Conservation (phyloP, 2,113 vertebrate species). For the Cephalopterus ornatus region DNA sequence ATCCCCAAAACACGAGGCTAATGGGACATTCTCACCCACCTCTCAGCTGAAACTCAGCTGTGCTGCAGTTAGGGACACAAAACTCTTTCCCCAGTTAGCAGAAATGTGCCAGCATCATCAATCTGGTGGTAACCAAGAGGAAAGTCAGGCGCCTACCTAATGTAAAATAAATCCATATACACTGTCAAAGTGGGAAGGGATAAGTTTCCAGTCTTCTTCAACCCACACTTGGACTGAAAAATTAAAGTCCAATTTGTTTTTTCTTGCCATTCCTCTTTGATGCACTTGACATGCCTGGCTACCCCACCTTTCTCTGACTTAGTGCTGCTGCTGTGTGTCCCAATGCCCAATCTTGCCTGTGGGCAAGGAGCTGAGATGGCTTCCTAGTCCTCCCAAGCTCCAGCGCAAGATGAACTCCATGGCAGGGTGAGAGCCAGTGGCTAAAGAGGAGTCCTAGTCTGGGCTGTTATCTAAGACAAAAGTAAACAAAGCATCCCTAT, state of each 20-base stretch:
- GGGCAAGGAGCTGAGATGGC: too few relatives aligned
- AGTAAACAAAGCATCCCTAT: background rate
- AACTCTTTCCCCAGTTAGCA: background rate
- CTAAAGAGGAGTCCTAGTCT: background rate
- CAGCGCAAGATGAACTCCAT: fast-evolving
- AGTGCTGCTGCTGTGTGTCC: too few relatives aligned
- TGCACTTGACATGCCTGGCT: background rate
- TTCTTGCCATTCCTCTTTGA: background rate
- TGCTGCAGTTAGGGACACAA: background rate
- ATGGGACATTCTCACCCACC: fast-evolving
- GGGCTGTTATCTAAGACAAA: background rate
- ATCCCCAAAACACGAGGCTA: background rate
- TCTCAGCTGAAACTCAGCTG: fast-evolving
- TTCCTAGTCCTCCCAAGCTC: background rate
- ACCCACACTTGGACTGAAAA: background rate
- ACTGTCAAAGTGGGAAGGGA: background rate
- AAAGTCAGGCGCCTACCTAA: background rate
- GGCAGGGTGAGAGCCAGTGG: background rate
- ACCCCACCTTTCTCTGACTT: background rate
- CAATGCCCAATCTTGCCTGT: too few relatives aligned
- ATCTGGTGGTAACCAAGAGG: background rate
- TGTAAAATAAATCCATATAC: background rate
- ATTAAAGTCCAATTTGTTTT: background rate
- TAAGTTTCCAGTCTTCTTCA: background rate
- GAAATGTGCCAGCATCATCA: background rate